These are phyloP conservation scores for Apeltes quadracus DNA, from an alignment of 2,113 vertebrate genomes.

Conservation along the genomic window DNA sequence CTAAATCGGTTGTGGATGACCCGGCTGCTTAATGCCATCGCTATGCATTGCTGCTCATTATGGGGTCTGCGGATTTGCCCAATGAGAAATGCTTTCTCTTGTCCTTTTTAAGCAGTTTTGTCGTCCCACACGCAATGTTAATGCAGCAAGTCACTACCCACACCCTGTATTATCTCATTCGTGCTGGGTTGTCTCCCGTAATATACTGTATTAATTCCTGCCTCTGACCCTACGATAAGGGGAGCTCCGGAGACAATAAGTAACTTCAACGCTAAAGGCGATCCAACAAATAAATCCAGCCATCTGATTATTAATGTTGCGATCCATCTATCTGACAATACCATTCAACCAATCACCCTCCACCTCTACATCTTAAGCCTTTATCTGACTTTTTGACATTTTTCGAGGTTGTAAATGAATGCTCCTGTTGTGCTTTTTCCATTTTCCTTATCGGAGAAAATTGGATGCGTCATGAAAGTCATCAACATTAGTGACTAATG, in stretches of 20 bases:
- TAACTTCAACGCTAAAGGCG: slow-evolving; percentile 3
- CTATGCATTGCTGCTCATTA: slow-evolving; percentile 1
- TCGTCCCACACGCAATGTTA: slow-evolving; percentile 1
- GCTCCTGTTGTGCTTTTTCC: slow-evolving; percentile 15
- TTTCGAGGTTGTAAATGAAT: slow-evolving; percentile 37
- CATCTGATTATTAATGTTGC: neutral
- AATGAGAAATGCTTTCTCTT: neutral
- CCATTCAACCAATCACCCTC: neutral
- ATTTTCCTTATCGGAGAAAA: slow-evolving; percentile 52
- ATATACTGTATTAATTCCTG: neutral
- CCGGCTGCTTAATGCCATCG: neutral
- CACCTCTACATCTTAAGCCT: slow-evolving; percentile 6
- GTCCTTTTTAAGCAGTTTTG: neutral
- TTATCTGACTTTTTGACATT: slow-evolving; percentile 16
- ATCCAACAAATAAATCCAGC: neutral
- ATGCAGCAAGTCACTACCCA: no score
- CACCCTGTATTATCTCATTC: slow-evolving; percentile 12
- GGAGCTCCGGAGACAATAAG: neutral
- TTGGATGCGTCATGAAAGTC: slow-evolving; percentile 43
- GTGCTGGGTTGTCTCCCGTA: neutral
- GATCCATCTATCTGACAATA: neutral
- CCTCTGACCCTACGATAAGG: neutral
- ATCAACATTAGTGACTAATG: slow-evolving; percentile 58
- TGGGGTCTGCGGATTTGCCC: neutral
- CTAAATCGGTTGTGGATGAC: slow-evolving; percentile 17